Base-by-base conservation (phyloP, 2,113 vertebrate species). In the Ursus arctos region DNA sequence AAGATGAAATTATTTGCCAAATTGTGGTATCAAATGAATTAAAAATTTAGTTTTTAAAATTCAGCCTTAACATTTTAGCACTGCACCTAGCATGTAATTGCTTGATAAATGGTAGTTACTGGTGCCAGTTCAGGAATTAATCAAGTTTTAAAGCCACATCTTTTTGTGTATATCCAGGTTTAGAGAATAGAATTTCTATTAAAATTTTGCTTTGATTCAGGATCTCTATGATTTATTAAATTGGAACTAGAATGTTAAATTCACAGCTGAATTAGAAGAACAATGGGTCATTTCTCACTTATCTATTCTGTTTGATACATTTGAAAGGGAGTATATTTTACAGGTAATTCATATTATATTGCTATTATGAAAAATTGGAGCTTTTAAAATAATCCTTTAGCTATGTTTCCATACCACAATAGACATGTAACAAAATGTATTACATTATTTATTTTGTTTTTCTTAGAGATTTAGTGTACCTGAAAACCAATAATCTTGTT, bases 401-500 rank as follows among this genome's bases (percentile, higher is more conserved):
- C 19, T 95, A 16, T 85, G 22, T 97, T 95, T 84, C 86, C 21
- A 16, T 86, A 13, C 4, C 74, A 87, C 7, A 94, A 26, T 89
- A 33, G 4, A 83, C 18, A 90, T 72, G 79, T 16, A 93, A 72
- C 47, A 94, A 93, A 97, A 16, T 95, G 40, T 95, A 79, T 96
- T 84, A 19, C 0, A 91, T 94, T 74, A 72, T 95, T 97, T 33
- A 28, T 22, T 94, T 95, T 96, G 63, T 98, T 97, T 98, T 67
- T 96, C 94, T 95, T 79, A 86, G 72, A 97, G 80, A 59, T 97
- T 96, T 96, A 36, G 28, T 97, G 22, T 40, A 86, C 55, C 61
- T 98, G 95, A 97, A 96, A 98, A 90, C 18, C 90, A 98, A 49
- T 36, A 79, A 95, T 93, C 89, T 82, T 94, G 2, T 93, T 98